These are phyloP conservation scores for Teinopalpus imperialis DNA, from an alignment of 2,888 invertebrate genomes.

Conservation along the genomic window DNA sequence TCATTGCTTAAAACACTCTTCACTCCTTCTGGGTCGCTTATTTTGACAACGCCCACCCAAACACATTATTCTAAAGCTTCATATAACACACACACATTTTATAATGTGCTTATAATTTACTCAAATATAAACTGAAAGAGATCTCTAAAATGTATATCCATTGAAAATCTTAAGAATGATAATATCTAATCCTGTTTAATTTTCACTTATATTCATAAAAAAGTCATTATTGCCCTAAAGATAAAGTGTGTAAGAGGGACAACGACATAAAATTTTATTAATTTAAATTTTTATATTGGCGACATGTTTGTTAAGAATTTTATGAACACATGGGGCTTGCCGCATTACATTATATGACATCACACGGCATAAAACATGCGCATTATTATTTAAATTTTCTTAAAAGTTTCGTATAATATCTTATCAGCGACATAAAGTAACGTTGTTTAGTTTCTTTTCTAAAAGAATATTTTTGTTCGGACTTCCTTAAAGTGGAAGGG, in stretches of 20 bases:
- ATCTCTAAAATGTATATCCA: too few species aligned
- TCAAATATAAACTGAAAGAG: too few species aligned
- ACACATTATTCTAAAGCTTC: too few species aligned
- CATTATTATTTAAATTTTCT: conserved; percentile 21
- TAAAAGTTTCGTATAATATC: conserved; percentile 16
- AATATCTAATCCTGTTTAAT: too few species aligned
- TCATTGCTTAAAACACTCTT: too few species aligned
- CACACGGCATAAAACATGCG: conserved; percentile 12
- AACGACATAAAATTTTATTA: conserved; percentile 9
- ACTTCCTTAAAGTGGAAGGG: conserved; percentile 7
- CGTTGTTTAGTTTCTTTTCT: conserved; percentile 14
- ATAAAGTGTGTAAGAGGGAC: conserved; percentile 4
- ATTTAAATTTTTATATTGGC: conserved; percentile 14
- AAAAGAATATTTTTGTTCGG: conserved; percentile 7
- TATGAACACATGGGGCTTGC: conserved; percentile 4
- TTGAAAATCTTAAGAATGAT: too few species aligned
- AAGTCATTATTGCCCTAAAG: background rate
- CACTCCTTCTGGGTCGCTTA: too few species aligned
- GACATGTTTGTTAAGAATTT: conserved; percentile 15
- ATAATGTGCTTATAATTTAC: too few species aligned
- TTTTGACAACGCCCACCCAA: too few species aligned
- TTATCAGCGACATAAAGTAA: conserved; percentile 17
- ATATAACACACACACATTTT: too few species aligned
- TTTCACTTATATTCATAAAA: too few species aligned
- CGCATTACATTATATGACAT: conserved; percentile 24